phyloP scores from a whole-genome alignment of 2,113 vertebrate genomes.

The Rhinolophus ferrumequinum region DNA sequence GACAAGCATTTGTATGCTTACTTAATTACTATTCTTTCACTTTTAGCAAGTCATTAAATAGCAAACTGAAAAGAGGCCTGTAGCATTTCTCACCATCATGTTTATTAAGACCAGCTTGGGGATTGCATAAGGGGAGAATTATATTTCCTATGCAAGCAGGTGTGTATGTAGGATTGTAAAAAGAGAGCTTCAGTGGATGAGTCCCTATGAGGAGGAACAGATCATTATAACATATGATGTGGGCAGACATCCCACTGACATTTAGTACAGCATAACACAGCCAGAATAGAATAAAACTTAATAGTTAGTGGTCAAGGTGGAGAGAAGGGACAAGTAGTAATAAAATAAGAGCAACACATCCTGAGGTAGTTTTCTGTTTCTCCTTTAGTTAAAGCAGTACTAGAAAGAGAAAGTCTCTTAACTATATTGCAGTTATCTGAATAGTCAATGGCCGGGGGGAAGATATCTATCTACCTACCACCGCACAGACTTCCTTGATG shows the following conservation, averaged over 20 bases:
- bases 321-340: constrained; percentile 53
- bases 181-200: constrained; percentile 67
- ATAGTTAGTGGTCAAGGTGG: constrained; percentile 76
- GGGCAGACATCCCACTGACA: constrained; percentile 71
- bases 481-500: not conserved
- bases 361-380: constrained; percentile 19
- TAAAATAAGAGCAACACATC: constrained; percentile 19
- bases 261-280: constrained; percentile 74
- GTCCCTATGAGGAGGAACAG: constrained; percentile 10
- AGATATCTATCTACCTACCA: not conserved
- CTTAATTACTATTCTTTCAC: constrained; percentile 82
- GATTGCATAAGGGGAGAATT: constrained; percentile 77
- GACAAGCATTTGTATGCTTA: constrained; percentile 80
- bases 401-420: not conserved
- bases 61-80: constrained; percentile 69
- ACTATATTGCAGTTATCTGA: not conserved
- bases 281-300: constrained; percentile 68
- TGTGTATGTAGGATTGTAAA: constrained; percentile 64
- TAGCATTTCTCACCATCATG: constrained; percentile 72
- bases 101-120: constrained; percentile 74
- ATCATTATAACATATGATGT: constrained; percentile 66
- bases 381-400: not conserved
- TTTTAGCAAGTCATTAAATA: constrained; percentile 84
- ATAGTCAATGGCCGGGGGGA: not conserved
- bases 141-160: constrained; percentile 73